These are phyloP conservation scores for Meteorus colon DNA, from an alignment of 2,888 invertebrate genomes.

Conservation along the genomic window DNA sequence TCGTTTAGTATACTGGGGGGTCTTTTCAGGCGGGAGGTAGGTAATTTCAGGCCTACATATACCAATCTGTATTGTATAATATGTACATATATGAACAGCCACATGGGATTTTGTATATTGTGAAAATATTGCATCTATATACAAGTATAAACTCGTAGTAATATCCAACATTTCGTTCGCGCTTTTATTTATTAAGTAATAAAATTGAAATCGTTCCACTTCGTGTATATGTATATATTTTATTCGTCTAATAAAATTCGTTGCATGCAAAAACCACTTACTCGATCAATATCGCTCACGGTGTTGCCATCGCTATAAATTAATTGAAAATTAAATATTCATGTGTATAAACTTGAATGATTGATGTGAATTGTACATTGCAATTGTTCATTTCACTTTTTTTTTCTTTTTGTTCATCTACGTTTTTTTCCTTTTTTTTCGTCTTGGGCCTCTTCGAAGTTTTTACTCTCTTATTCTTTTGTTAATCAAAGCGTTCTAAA, in stretches of 20 bases:
- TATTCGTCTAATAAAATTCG: not conserved
- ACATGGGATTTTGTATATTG: not conserved
- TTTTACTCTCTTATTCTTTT: not conserved
- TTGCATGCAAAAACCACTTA: slow-evolving; percentile 2
- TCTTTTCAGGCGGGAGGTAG: not conserved
- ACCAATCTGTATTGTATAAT: not conserved
- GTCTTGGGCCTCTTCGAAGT: not conserved
- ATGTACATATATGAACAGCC: not conserved
- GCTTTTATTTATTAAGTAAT: not conserved
- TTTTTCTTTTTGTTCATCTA: not conserved
- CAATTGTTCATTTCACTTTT: not conserved
- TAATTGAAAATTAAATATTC: not conserved
- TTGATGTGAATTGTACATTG: too few species aligned
- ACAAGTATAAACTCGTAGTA: not conserved
- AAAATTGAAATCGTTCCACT: not conserved
- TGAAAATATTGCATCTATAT: not conserved
- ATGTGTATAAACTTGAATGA: too few species aligned
- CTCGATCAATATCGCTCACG: not conserved
- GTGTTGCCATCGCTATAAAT: not conserved
- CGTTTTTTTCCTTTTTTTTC: not conserved
- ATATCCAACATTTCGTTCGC: not conserved
- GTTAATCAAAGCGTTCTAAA: not conserved
- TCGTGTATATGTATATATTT: not conserved
- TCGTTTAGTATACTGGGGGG: not conserved
- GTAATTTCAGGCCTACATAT: slow-evolving; percentile 10